Percentiles rank a stretch among this genome's conserved stretches.
phyloP scores from a whole-genome alignment of 2,888 invertebrate genomes.

The Abrostola tripartita region DNA sequence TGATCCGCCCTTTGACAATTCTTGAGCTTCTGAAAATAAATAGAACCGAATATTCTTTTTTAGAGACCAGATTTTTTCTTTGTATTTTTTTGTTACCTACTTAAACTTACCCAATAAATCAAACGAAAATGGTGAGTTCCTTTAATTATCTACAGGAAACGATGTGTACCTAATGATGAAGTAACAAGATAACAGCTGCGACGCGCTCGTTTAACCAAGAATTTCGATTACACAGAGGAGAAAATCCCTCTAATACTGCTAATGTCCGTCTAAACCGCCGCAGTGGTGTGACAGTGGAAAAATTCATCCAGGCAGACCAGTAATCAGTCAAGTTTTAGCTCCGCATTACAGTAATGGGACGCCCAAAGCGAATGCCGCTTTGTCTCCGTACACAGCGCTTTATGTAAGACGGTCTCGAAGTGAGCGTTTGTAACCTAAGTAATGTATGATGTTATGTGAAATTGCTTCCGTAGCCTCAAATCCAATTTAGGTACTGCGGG shows the following conservation, averaged over 20 bases:
- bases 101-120: constrained; percentile 3
- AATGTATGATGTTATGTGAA: constrained; percentile 44
- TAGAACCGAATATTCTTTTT: no score
- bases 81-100: not conserved
- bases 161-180: constrained; percentile 48
- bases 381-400: constrained; percentile 69
- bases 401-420: constrained; percentile 58
- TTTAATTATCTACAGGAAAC: constrained; percentile 42
- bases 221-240: constrained; percentile 76
- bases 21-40: not conserved
- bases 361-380: constrained; percentile 68
- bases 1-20: constrained; percentile 38
- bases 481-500: constrained; percentile 47
- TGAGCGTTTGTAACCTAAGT: constrained; percentile 49
- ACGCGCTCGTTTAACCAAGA: constrained; percentile 59
- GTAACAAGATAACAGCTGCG: constrained; percentile 47
- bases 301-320: constrained; percentile 76
- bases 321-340: constrained; percentile 85
- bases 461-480: constrained; percentile 50
- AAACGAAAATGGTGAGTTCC: constrained; percentile 22
- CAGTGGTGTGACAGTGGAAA: constrained; percentile 71
- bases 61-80: no score
- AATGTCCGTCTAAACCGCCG: constrained; percentile 69
- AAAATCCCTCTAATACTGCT: constrained; percentile 73
- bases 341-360: constrained; percentile 81